These are phyloP conservation scores for Enoplosus armatus DNA, from an alignment of 2,797 vertebrate species.

Conservation along the genomic window DNA sequence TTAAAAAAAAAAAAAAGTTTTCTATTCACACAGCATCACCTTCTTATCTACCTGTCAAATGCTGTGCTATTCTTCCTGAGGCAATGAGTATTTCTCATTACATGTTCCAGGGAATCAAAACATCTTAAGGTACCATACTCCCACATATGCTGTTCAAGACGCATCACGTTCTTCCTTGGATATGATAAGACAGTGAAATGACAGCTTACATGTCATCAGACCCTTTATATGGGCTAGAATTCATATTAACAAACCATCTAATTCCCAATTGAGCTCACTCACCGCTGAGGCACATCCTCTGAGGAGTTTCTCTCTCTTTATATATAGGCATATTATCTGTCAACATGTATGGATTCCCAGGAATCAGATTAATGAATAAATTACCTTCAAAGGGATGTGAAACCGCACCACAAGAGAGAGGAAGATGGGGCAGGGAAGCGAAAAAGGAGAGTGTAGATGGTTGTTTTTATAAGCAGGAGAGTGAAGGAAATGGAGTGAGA, in stretches of 20 bases:
- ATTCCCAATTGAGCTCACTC: conserved; percentile 44
- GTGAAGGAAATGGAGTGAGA: conserved; percentile 61
- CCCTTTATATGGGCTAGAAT: conserved; percentile 10
- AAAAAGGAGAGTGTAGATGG: conserved; percentile 15
- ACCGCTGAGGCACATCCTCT: not conserved
- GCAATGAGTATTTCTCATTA: not conserved
- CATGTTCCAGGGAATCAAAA: not conserved
- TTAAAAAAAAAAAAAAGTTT: conserved; percentile 16
- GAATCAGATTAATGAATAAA: conserved; percentile 68
- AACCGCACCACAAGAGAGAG: conserved; percentile 12
- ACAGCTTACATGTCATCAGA: conserved; percentile 24
- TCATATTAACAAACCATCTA: conserved; percentile 30
- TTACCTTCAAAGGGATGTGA: conserved; percentile 55
- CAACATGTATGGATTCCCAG: conserved; percentile 41
- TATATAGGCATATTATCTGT: conserved; percentile 39
- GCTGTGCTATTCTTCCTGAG: not conserved
- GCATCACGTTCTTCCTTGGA: not conserved
- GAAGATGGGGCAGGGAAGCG: conserved; percentile 29
- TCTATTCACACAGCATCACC: not conserved
- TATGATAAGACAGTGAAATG: conserved; percentile 20
- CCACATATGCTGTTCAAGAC: not conserved
- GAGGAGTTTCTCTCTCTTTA: conserved; percentile 12
- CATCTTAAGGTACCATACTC: not conserved
- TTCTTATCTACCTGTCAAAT: conserved; percentile 5
- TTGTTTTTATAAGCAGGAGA: conserved; percentile 55